These are phyloP conservation scores for Sisor rabdophorus DNA, from an alignment of 2,113 vertebrate species.

Conservation along the genomic window DNA sequence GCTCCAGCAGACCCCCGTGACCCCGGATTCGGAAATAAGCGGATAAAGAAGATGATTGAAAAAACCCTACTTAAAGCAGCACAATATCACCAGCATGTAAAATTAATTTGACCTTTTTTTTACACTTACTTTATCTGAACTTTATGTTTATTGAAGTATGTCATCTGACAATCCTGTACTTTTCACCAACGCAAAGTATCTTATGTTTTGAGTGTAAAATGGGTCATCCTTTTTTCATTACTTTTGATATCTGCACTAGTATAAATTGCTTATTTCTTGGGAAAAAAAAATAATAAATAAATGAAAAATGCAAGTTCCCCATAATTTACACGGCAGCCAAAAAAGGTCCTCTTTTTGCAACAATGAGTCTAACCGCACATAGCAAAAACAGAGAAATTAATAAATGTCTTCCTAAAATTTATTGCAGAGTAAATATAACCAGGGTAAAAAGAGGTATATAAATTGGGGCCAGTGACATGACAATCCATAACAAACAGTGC, in stretches of 20 bases:
- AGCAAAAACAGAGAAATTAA: constrained; percentile 29
- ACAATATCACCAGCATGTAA: too few species aligned
- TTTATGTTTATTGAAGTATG: too few species aligned
- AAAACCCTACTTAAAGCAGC: too few species aligned
- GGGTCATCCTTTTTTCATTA: constrained; percentile 57
- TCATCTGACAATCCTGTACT: too few species aligned
- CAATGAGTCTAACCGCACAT: constrained; percentile 35
- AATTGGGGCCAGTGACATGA: constrained; percentile 52
- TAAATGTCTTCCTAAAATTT: constrained; percentile 43
- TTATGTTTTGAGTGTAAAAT: too few species aligned
- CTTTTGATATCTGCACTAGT: constrained; percentile 61
- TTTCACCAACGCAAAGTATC: too few species aligned
- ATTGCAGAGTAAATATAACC: constrained; percentile 50
- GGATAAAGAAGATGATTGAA: too few species aligned
- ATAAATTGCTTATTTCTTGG: constrained; percentile 65
- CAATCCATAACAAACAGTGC: constrained; percentile 48
- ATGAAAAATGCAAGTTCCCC: constrained; percentile 47
- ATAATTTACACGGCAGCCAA: constrained; percentile 49
- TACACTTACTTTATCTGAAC: too few species aligned
- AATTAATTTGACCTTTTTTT: too few species aligned
- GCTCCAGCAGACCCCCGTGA: too few species aligned
- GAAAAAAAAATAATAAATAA: constrained; percentile 57
- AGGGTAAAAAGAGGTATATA: constrained; percentile 42
- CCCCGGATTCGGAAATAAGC: too few species aligned
- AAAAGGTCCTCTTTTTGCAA: constrained; percentile 22